Conservation (phyloP, 2,888 invertebrate species). For the Oxyteleia sp. region DNA sequence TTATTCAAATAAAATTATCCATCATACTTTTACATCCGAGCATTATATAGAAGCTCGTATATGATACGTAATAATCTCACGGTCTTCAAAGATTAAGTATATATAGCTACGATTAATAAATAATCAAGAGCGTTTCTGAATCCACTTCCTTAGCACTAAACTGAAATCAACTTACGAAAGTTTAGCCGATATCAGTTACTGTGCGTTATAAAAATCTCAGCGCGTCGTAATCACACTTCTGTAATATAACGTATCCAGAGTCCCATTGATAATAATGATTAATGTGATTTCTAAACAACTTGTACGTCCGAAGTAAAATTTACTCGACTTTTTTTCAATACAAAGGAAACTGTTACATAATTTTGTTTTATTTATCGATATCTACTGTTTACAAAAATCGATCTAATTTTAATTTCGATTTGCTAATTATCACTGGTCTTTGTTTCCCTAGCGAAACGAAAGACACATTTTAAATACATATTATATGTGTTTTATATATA, state of each 20-base stretch:
- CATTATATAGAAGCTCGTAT: neutral
- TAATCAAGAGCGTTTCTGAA: slow-evolving; percentile 37
- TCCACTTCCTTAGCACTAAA: slow-evolving; percentile 34
- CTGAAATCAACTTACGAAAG: slow-evolving; percentile 59
- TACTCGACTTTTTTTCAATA: slow-evolving; percentile 47
- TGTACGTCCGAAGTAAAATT: slow-evolving; percentile 41
- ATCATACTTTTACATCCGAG: neutral
- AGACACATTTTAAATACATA: too few relatives aligned
- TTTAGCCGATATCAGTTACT: slow-evolving; percentile 30
- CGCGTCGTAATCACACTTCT: slow-evolving; percentile 61
- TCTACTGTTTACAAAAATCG: too few relatives aligned
- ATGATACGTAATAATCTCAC: slow-evolving; percentile 11
- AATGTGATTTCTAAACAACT: slow-evolving; percentile 50
- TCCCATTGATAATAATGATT: slow-evolving; percentile 63
- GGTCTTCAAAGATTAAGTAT: slow-evolving; percentile 23
- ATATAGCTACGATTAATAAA: slow-evolving; percentile 11
- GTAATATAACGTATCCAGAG: slow-evolving; percentile 32
- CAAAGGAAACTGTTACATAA: slow-evolving; percentile 25
- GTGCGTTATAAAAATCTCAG: slow-evolving; percentile 45
- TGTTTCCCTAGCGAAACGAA: too few relatives aligned
- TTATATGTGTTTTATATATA: too few relatives aligned
- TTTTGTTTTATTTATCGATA: too few relatives aligned
- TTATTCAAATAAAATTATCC: neutral
- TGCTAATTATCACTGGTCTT: too few relatives aligned
- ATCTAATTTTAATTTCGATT: too few relatives aligned